Evolutionary conservation across 2,888 invertebrate species (phyloP).

Genomic region (Cheilosia scutellata): DNA sequence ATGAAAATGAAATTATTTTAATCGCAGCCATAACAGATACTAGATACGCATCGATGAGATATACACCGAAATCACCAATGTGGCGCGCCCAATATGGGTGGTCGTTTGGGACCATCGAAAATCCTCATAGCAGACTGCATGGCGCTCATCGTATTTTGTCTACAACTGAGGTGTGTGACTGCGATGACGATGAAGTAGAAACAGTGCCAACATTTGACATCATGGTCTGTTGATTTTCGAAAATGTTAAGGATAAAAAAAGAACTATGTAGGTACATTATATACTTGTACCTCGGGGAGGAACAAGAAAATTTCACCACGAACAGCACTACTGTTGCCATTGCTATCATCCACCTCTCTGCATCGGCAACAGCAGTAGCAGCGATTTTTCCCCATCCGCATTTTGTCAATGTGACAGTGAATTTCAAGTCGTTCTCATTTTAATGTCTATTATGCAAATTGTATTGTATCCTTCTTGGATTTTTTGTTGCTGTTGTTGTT

Average conservation of each 20-base stretch:
- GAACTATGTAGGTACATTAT: constrained; percentile 14
- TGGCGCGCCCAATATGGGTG: constrained; percentile 10
- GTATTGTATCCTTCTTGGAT: constrained; percentile 57
- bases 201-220: constrained; percentile 46
- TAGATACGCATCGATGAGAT: constrained; percentile 59
- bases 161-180: constrained; percentile 24
- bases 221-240: constrained; percentile 59
- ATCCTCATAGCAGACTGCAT: constrained; percentile 19
- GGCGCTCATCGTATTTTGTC: constrained; percentile 6
- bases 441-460: constrained; percentile 70
- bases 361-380: background rate
- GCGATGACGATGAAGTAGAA: background rate
- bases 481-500: constrained; percentile 10
- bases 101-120: constrained; percentile 13
- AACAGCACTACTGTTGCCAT: constrained; percentile 17
- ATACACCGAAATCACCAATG: constrained; percentile 41
- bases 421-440: constrained; percentile 61
- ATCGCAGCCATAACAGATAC: constrained; percentile 65
- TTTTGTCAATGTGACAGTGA: constrained; percentile 42
- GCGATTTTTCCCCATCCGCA: constrained; percentile 4
- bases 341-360: background rate
- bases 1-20: constrained; percentile 70
- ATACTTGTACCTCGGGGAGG: constrained; percentile 37
- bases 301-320: constrained; percentile 47
- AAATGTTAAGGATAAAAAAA: constrained; percentile 24